Base-by-base conservation (phyloP, 2,797 vertebrate genomes). In the Potorous gilbertii region DNA sequence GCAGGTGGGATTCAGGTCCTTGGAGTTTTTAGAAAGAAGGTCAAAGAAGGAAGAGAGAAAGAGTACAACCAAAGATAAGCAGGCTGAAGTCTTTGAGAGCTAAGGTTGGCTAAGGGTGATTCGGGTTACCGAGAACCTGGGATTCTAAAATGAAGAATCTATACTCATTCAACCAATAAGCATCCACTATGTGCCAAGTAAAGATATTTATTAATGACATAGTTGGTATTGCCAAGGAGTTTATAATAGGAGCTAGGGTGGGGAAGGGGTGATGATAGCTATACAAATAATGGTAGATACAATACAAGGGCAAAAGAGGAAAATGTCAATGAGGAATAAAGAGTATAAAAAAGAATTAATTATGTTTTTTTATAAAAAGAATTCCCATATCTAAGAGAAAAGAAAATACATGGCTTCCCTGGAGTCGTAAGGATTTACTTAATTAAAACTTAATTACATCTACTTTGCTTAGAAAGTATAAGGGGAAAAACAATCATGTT, bases 401-500 rank as follows among this genome's bases (percentile, higher is more conserved):
- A 66, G 92, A 97, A 96, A 59, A 66, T 97, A 54, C 3, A 96
- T 93, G 93, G 94, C 92, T 92, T 56, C 56, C n/a, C 92, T 0
- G 21, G 40, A 93, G 0, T 56, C 6, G 54, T 21, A 62, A 50
- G 3, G 59, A 57, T 94, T 90, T 94, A 92, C 10, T 87, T 87
- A 11, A 96, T 81, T 81, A 11, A 96, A 94, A 95, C 59, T 1
- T 12, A 95, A 90, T 81, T 81, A 93, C 4, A 91, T 21, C 90
- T 66, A 24, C 92, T 95, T 92, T 95, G 62, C 74, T 91, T 96
- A 57, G 95, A 91, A 87, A 87, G 40, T 50, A 46, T 4, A 24
- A 81, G 66, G 2, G 18, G 34, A 54, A 52, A 94, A 93, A 59
- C 95, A 90, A 94, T 1, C 56, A 54, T 93, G 93, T 59, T 66